Base-by-base conservation (phyloP, 1,140 invertebrate species). In the Aleiodes sp. region DNA sequence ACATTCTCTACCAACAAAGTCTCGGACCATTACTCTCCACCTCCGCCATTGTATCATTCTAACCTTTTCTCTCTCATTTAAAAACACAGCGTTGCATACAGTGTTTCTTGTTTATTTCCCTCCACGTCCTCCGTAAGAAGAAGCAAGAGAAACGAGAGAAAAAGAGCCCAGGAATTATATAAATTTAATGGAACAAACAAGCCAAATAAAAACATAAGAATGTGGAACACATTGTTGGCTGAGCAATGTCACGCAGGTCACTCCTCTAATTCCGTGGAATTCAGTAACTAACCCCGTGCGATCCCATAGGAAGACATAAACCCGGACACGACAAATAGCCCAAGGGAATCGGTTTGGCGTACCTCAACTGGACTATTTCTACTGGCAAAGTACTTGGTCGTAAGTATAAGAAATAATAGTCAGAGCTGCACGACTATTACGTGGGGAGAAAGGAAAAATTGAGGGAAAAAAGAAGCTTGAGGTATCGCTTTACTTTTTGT, bases 21-120 rank as follows among this genome's bases (percentile, higher is more conserved):
- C 52, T 24, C 4, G n/a, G 24, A 31, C 12, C 35, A 68, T 68
- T 68, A 60, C 16, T 68, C 35, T 68, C 33, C 10, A 26, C 19
- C 21, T 12, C 24, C 2, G n/a, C n/a, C 39, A 16, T 7, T 4
- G n/a, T 2, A 3, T 56, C 46, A 10, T 56, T n/a, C n/a, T n/a
- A n/a, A 26, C 46, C 19, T 56, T 56, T 56, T 26, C 46, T 56
- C 24, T 33, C 26, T 56, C 46, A 56, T 56, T 56, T 24, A 56
- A n/a, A n/a, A n/a, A n/a, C n/a, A n/a, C n/a, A 56, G 9, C 19
- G 6, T 26, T 26, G 4, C 26, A 6, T 56, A 8, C 6, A 21
- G 19, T 24, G 26, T 56, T 24, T 56, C 8, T 56, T 16, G 3
- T 33, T 33, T 9, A 8, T 33, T 33, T 33, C 31, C n/a, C 12